These are phyloP conservation scores for Acromyrmex charruanus DNA, from an alignment of 1,140 invertebrate genomes.

Conservation along the genomic window DNA sequence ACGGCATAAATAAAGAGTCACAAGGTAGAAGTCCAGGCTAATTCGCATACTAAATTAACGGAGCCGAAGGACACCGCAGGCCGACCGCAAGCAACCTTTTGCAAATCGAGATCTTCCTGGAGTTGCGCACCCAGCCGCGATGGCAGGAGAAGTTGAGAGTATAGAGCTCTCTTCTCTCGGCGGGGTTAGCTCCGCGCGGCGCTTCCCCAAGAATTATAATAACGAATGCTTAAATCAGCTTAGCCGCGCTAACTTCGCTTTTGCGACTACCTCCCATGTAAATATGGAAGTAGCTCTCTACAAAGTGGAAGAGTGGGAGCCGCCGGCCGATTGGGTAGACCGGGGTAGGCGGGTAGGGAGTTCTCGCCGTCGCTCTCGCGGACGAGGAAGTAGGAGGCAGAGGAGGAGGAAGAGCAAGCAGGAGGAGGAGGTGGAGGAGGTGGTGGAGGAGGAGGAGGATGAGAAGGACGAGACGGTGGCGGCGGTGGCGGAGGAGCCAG, in stretches of 20 bases:
- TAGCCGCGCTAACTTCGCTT: slow-evolving; percentile 85
- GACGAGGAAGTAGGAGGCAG: slow-evolving; percentile 61
- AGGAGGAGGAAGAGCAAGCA: slow-evolving; percentile 50
- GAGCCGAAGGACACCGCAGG: slow-evolving; percentile 60
- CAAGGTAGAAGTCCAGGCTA: slow-evolving; percentile 54
- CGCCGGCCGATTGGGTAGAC: slow-evolving; percentile 81
- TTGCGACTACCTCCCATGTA: slow-evolving; percentile 84
- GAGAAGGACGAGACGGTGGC: slow-evolving; percentile 60
- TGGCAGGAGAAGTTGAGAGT: slow-evolving; percentile 64
- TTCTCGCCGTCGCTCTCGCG: slow-evolving; percentile 60
- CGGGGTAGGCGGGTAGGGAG: slow-evolving; percentile 69
- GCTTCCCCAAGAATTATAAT: slow-evolving; percentile 85
- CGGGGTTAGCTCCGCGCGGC: slow-evolving; percentile 63
- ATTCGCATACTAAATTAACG: slow-evolving; percentile 74
- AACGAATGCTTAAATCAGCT: slow-evolving; percentile 87
- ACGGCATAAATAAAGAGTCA: slow-evolving; percentile 54
- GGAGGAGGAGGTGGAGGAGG: slow-evolving; percentile 35
- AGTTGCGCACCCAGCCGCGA: slow-evolving; percentile 24
- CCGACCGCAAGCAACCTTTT: slow-evolving; percentile 63
- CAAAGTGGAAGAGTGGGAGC: slow-evolving; percentile 80
- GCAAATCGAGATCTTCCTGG: slow-evolving; percentile 56
- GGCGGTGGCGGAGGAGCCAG: slow-evolving; percentile 74
- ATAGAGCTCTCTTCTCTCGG: slow-evolving; percentile 51
- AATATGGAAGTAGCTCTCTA: slow-evolving; percentile 85
- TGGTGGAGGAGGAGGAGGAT: slow-evolving; percentile 54